Base-by-base conservation (phyloP, 2,113 vertebrate species). In the Seriola quinqueradiata region DNA sequence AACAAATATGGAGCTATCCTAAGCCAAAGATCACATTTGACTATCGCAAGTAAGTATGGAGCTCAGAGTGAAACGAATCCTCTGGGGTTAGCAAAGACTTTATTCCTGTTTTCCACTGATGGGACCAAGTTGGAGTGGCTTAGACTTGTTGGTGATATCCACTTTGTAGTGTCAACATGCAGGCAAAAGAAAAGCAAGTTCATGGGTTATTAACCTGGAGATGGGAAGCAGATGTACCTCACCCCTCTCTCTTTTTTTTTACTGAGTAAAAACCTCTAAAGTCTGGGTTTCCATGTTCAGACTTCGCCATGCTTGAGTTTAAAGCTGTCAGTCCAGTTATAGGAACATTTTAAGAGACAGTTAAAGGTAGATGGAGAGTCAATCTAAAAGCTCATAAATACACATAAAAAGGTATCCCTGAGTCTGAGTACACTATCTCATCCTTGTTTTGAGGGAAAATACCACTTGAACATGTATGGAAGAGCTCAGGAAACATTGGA, bases 1-100 rank as follows among this genome's bases (percentile, higher is more conserved):
- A 99, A 99, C 95, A 97, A 96, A 93, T 96, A 97, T 0, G 98
- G 98, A 90, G 97, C 98, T 81, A 96, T 99, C 91, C 93, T 99
- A 82, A 99, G 98, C 94, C 97, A 97, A 93, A 99, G 97, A 96
- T 96, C 97, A 82, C 96, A 92, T 61, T 96, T 99, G 75, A 96
- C 96, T 19, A 93, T 99, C 91, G 95, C 97, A 95, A 96, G 98
- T 99, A 95, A 97, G 98, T 97, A 86, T 85, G 78, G 61, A 69
- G 64, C 21, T 46, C 21, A 67, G 25, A 32, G 50, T 59, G 25
- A 55, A 67, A 70, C 25, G 11, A 59, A 46, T 66, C 55, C 11
- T 54, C 44, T 32, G 13, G 4, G 12, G 46, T 28, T 54, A 4
- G 64, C 11, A 3, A 58, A 54, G 58, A 61, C 32, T 61, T 73